Evolutionary conservation across 2,797 vertebrate species (phyloP).

Genomic region (Thunnus albacares): DNA sequence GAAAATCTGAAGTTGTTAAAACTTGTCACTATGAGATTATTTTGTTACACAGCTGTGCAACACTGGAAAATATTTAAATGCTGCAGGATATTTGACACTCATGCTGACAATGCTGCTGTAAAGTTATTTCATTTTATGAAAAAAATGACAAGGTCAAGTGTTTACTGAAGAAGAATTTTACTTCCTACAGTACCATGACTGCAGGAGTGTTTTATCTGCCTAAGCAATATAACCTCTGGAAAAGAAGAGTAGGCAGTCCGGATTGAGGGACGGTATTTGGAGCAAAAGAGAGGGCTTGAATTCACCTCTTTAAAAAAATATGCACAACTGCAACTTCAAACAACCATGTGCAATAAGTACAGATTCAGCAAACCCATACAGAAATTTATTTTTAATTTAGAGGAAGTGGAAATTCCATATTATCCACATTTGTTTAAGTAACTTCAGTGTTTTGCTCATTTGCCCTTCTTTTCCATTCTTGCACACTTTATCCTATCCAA

Average conservation of each 20-base stretch:
- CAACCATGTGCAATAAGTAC: slow-evolving; percentile 27
- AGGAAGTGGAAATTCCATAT: slow-evolving; percentile 52
- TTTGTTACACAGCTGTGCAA: neutral
- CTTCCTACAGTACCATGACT: slow-evolving; percentile 15
- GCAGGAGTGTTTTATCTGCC: slow-evolving; percentile 45
- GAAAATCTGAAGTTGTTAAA: neutral
- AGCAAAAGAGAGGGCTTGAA: slow-evolving; percentile 32
- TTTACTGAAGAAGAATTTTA: slow-evolving; percentile 2
- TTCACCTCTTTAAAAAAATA: slow-evolving; percentile 52
- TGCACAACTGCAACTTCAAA: slow-evolving; percentile 46
- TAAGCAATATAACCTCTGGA: slow-evolving; percentile 40
- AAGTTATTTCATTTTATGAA: neutral
- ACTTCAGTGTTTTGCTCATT: slow-evolving; percentile 56
- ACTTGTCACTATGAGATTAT: slow-evolving; percentile 1
- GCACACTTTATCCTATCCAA: neutral
- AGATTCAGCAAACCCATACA: slow-evolving; percentile 53
- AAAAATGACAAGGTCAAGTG: slow-evolving; percentile 5
- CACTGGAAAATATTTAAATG: neutral
- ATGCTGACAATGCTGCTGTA: neutral
- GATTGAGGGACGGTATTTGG: slow-evolving; percentile 43
- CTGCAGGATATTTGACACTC: neutral
- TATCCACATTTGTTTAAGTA: slow-evolving; percentile 60
- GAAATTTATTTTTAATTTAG: slow-evolving; percentile 30
- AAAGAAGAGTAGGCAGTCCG: slow-evolving; percentile 49
- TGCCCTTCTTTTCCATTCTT: slow-evolving; percentile 45